Percentiles rank a stretch among this genome's conserved stretches.
Conservation (phyloP, 2,797 vertebrate genomes). For the Sebastes alutus region DNA sequence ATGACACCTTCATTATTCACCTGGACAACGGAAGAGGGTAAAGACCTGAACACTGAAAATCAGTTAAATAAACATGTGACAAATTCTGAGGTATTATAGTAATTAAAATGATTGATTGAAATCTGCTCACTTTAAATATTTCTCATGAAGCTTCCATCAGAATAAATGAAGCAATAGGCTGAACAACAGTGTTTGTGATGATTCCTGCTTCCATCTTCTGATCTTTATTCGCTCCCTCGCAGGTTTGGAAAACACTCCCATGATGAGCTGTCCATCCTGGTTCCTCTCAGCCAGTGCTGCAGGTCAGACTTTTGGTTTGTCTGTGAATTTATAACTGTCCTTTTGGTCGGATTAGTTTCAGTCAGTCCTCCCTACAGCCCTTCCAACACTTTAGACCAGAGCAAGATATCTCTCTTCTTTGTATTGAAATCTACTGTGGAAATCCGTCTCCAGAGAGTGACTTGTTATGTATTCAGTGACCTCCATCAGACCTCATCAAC, state of each 20-base stretch:
- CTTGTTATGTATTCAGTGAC: not conserved
- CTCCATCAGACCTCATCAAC: not conserved
- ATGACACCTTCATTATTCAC: slow-evolving; percentile 97
- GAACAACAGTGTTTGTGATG: not conserved
- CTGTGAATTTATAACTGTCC: not conserved
- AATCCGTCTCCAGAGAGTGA: not conserved
- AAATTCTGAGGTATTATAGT: not conserved
- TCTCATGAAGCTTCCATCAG: not conserved
- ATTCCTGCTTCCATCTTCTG: not conserved
- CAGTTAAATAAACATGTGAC: not conserved
- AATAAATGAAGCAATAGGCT: not conserved
- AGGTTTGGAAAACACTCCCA: slow-evolving; percentile 98
- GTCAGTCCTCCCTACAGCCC: not conserved
- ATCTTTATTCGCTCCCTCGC: not conserved
- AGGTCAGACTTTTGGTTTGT: slow-evolving; percentile 81
- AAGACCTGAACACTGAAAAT: slow-evolving; percentile 35
- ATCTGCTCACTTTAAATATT: not conserved
- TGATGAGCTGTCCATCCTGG: slow-evolving; percentile 96
- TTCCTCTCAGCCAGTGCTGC: slow-evolving; percentile 97
- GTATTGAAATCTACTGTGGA: not conserved
- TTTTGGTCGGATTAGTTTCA: no score
- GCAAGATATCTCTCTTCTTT: not conserved
- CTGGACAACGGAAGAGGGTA: slow-evolving; percentile 98
- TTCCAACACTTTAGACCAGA: not conserved
- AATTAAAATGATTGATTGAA: not conserved